phyloP scores from a whole-genome alignment of 2,888 invertebrate genomes.

The Luperina testacea region DNA sequence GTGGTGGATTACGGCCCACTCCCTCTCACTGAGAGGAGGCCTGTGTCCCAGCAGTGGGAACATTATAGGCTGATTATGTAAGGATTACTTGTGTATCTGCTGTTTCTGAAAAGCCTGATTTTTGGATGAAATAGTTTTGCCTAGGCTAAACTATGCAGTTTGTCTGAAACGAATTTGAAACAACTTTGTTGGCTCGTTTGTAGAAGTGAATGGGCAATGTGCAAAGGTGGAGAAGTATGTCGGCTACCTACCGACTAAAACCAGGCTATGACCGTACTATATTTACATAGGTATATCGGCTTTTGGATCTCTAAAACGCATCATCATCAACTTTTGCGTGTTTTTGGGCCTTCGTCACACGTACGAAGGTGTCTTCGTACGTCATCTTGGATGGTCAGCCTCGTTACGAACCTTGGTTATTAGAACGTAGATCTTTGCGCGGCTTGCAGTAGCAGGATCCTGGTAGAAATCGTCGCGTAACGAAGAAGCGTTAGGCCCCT shows the following conservation, averaged over 20 bases:
- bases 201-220: background rate
- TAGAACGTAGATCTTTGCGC: too few species aligned
- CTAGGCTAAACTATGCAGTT: background rate
- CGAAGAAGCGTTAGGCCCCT: too few species aligned
- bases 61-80: too few species aligned
- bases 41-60: too few species aligned
- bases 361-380: background rate
- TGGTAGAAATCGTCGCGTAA: too few species aligned
- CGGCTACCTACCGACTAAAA: background rate
- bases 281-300: background rate
- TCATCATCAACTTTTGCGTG: background rate
- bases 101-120: background rate
- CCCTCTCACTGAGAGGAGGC: too few species aligned
- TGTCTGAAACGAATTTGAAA: background rate
- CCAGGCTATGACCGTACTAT: background rate
- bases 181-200: background rate
- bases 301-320: background rate
- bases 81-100: background rate
- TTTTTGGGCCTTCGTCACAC: background rate
- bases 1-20: too few species aligned
- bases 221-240: background rate
- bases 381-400: background rate
- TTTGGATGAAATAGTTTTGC: background rate
- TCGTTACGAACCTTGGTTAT: background rate
- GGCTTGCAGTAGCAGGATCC: too few species aligned